Evolutionary conservation across 2,113 vertebrate species (phyloP).

Genomic region (Hippocampus guttulatus): DNA sequence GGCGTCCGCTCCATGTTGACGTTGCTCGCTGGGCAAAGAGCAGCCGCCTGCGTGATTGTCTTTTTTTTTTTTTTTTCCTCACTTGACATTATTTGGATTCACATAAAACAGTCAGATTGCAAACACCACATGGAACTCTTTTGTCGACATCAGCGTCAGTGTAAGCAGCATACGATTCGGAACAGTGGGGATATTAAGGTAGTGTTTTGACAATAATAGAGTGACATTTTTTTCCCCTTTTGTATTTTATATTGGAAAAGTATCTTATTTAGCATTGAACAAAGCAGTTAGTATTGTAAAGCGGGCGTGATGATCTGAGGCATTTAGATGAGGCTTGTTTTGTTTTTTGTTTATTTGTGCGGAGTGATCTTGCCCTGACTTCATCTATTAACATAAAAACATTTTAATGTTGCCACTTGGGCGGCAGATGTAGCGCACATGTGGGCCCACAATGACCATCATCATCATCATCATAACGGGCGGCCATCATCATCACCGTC

Average conservation of each 20-base stretch:
- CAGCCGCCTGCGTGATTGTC: neutral
- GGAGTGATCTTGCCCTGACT: neutral
- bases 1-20: constrained; percentile 28
- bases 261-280: neutral
- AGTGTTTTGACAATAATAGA: neutral
- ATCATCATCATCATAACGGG: constrained; percentile 62
- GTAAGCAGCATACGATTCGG: neutral
- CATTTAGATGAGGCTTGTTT: neutral
- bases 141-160: neutral
- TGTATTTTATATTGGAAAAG: neutral
- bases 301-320: no score
- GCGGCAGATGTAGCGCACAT: constrained; percentile 59
- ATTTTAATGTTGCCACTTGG: constrained; percentile 71
- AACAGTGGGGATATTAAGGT: neutral
- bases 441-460: constrained; percentile 63
- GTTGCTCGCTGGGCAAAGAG: constrained; percentile 21
- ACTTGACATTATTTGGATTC: constrained; percentile 60
- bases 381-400: constrained; percentile 72
- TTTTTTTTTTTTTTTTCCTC: constrained; percentile 15
- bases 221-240: neutral
- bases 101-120: constrained; percentile 19
- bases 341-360: neutral
- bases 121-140: constrained; percentile 29
- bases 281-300: neutral
- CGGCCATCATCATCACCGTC: constrained; percentile 57